These are phyloP conservation scores for Chauna torquata DNA, from an alignment of 2,113 vertebrate species.

Conservation along the genomic window DNA sequence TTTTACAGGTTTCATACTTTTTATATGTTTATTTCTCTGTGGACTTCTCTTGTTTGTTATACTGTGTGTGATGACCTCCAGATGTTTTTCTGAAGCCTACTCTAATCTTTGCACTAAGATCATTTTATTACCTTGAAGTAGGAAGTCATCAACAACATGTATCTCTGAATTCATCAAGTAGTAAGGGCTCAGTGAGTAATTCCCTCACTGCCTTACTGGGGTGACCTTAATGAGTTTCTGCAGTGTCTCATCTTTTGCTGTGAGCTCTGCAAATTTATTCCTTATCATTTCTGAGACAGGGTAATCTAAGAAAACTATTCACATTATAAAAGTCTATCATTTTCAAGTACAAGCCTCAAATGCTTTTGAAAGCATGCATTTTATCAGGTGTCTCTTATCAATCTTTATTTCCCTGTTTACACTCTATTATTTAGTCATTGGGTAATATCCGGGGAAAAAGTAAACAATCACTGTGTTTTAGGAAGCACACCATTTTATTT, in stretches of 20 bases:
- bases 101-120: background rate
- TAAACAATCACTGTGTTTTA: background rate
- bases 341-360: background rate
- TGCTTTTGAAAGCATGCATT: background rate
- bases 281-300: background rate
- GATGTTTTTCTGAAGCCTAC: background rate
- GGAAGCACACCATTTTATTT: background rate
- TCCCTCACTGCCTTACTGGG: background rate
- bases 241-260: background rate
- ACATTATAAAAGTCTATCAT: background rate
- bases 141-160: background rate
- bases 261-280: background rate
- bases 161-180: background rate
- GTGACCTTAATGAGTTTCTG: background rate
- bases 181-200: background rate
- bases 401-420: background rate
- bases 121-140: background rate
- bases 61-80: background rate
- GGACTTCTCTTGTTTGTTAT: background rate
- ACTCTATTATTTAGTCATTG: background rate
- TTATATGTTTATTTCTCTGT: background rate
- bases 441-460: background rate
- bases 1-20: background rate
- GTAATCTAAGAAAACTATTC: background rate
- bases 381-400: background rate